Percentiles rank a stretch among this genome's conserved stretches.
phyloP scores from a whole-genome alignment of 2,888 invertebrate genomes.

The Venustoraphidia nigricollis region DNA sequence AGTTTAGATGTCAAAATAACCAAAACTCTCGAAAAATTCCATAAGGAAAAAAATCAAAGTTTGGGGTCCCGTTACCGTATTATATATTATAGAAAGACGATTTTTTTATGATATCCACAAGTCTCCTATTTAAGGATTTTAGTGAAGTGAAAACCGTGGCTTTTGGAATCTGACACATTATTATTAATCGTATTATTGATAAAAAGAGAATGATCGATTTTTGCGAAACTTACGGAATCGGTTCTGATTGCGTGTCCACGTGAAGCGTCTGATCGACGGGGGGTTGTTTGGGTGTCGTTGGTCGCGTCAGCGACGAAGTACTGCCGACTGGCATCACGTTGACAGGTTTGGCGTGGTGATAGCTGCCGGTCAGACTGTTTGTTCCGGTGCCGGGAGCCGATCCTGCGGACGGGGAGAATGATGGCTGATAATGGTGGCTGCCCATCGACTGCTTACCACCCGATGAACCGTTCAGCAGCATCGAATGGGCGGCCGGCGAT shows the following conservation, averaged over 20 bases:
- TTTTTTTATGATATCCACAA: too few species aligned
- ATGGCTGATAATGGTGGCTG: conserved; percentile 54
- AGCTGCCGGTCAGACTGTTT: conserved; percentile 21
- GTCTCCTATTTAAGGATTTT: too few species aligned
- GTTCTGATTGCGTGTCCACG: conserved; percentile 76
- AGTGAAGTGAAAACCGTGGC: too few species aligned
- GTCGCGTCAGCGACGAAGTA: conserved; percentile 19
- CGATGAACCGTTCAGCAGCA: conserved; percentile 48
- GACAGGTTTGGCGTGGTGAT: conserved; percentile 32
- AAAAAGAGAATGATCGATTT: too few species aligned
- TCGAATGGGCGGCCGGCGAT: conserved; percentile 64
- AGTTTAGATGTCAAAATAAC: too few species aligned
- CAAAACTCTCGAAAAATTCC: too few species aligned
- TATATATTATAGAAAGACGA: too few species aligned
- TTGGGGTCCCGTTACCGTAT: too few species aligned
- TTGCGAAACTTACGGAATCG: conserved; percentile 55
- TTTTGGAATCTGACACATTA: too few species aligned
- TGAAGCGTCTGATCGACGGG: conserved; percentile 61
- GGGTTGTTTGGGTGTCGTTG: conserved; percentile 25
- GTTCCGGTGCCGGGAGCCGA: conserved; percentile 29
- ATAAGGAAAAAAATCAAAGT: too few species aligned
- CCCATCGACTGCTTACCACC: conserved; percentile 52
- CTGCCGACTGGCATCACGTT: conserved; percentile 24
- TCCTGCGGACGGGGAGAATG: conserved; percentile 34
- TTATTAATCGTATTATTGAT: too few species aligned